Percentiles rank a stretch among this genome's conserved stretches.
Evolutionary conservation across 2,797 vertebrate genomes (phyloP).

Genomic region (Enoplosus armatus): DNA sequence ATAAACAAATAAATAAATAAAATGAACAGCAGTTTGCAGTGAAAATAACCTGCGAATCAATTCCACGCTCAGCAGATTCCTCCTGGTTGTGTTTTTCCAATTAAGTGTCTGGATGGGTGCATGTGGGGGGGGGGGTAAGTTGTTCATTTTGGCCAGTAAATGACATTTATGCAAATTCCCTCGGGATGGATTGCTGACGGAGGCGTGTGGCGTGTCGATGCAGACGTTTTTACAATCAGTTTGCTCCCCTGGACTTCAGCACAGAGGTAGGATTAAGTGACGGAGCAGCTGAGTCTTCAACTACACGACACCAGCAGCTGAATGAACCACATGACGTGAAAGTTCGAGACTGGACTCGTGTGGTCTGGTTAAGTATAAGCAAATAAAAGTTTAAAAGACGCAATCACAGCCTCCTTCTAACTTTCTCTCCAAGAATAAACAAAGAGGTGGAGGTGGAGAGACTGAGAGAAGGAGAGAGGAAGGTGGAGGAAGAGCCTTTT

Average conservation of each 20-base stretch:
- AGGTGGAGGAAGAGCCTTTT: too few relatives aligned
- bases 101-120: slow-evolving; percentile 56
- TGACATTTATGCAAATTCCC: slow-evolving; percentile 76
- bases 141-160: slow-evolving; percentile 73
- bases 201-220: slow-evolving; percentile 27
- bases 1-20: not conserved
- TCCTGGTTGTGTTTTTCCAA: slow-evolving; percentile 71
- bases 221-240: slow-evolving; percentile 28
- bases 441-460: too few relatives aligned
- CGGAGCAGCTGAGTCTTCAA: not conserved
- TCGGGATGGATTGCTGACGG: slow-evolving; percentile 56
- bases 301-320: not conserved
- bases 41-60: slow-evolving; percentile 74
- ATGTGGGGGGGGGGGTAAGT: not conserved
- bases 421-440: too few relatives aligned
- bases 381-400: too few relatives aligned
- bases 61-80: slow-evolving; percentile 72
- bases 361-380: too few relatives aligned
- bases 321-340: not conserved
- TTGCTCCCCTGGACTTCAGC: not conserved
- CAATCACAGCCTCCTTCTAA: too few relatives aligned
- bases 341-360: too few relatives aligned
- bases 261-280: slow-evolving; percentile 6
- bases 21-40: slow-evolving; percentile 51
- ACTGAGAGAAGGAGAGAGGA: too few relatives aligned